Evolutionary conservation across 2,888 invertebrate species (phyloP), one percentile per base, ranked within the genome.

Genomic region (Copidosoma aretas): DNA sequence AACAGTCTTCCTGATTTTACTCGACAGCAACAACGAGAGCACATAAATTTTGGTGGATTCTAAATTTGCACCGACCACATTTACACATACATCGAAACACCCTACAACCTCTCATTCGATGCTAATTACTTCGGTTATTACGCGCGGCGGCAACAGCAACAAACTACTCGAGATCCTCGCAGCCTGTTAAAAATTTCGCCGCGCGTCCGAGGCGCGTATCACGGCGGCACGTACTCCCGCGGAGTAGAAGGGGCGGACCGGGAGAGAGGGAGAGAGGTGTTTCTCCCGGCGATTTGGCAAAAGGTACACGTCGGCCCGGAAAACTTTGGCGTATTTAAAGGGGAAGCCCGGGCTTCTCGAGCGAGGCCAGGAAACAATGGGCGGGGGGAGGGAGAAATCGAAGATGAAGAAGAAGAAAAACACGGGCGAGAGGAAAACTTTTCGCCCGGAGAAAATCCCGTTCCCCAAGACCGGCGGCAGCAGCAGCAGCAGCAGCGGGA

Each of bases 231-330:
- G 69, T 64, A 56, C 58, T 54, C 54, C 14, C 21, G 19, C 59
- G 32, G 19, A 24, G 43, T 25, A 25, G 57, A 24, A 8, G 49
- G 15, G 21, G n/a, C n/a, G 1, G 41, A 1, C 41, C 49, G 19
- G 39, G 49, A 53, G 60, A 4, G 21, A 8, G 22, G 52, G 58
- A n/a, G 25, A 21, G 17, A 56, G 39, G 52, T 52, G 63, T 61
- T 71, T 54, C 67, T 68, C 46, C 32, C 32, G 65, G 54, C 65
- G 70, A 72, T 72, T 72, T 72, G 68, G 70, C 66, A 72, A 70
- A 72, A 72, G 67, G 60, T 64, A 70, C 72, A 72, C 72, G 72
- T 72, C 67, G 65, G 62, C 60, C 24, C 57, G 60, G 66, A 58
- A 72, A 72, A 72, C 72, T 72, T 72, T 70, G 70, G 49, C 62